Evolutionary conservation across 2,797 vertebrate genomes (phyloP).

Genomic region (Artibeus jamaicensis): DNA sequence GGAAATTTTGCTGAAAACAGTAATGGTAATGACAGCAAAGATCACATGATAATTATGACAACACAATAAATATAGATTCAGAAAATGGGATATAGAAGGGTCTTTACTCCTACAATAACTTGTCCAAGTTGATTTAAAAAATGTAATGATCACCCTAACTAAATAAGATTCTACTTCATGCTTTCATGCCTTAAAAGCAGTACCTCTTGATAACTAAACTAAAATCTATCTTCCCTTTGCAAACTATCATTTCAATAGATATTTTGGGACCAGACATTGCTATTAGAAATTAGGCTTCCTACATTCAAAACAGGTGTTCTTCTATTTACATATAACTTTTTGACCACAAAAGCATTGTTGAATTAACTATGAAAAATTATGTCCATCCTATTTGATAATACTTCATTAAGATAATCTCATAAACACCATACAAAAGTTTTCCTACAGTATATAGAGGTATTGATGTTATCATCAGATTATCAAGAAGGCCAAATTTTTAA

Average conservation of each 20-base stretch:
- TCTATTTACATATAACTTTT: not conserved
- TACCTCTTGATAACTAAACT: not conserved
- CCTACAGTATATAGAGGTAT: fast-evolving
- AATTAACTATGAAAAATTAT: not conserved
- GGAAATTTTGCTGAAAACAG: not conserved
- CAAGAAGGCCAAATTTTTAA: not conserved
- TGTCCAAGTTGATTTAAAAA: not conserved
- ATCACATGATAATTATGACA: not conserved
- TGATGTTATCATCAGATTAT: not conserved
- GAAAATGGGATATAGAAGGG: not conserved
- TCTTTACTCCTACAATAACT: not conserved
- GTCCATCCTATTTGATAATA: not conserved
- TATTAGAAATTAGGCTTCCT: not conserved
- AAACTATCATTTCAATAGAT: not conserved
- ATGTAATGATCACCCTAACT: not conserved
- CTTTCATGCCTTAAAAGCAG: not conserved
- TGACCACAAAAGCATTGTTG: not conserved
- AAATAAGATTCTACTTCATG: not conserved
- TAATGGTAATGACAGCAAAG: not conserved
- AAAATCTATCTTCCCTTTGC: not conserved
- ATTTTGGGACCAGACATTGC: not conserved
- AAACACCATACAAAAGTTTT: not conserved
- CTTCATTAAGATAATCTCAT: not conserved
- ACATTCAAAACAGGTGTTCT: not conserved
- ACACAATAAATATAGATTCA: not conserved